A percentile compares a stretch with the other conserved stretches of the same genome.
These are phyloP conservation scores for Agapostemon virescens DNA, from an alignment of 2,888 invertebrate species.

Conservation along the genomic window DNA sequence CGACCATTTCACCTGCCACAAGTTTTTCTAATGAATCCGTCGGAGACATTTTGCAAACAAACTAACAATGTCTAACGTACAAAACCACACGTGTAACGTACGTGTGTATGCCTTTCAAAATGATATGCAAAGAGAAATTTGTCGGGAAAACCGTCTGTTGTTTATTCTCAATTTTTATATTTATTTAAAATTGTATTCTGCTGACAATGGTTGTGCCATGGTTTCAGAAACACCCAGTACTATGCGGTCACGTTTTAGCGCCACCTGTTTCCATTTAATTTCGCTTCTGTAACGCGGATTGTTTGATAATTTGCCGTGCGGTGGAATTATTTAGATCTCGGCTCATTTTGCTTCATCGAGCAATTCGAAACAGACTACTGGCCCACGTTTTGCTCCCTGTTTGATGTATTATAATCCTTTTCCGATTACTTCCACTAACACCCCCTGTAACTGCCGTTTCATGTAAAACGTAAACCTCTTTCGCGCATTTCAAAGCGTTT, in stretches of 20 bases:
- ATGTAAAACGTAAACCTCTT: neutral
- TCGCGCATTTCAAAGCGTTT: neutral
- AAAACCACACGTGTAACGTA: no score
- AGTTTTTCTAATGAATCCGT: no score
- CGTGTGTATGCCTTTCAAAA: no score
- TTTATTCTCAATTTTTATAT: no score
- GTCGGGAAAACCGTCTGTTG: no score
- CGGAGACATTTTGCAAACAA: no score
- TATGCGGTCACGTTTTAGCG: conserved; percentile 12
- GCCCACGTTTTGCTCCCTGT: neutral
- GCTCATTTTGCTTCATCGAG: neutral
- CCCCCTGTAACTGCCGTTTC: neutral
- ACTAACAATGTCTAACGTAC: no score
- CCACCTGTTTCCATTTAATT: conserved; percentile 8
- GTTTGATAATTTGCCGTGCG: neutral
- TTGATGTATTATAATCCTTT: neutral
- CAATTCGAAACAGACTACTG: neutral
- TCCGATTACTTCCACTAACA: neutral
- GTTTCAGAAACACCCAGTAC: conserved; percentile 5
- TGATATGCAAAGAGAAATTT: no score
- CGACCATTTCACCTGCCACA: no score
- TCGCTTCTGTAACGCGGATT: neutral
- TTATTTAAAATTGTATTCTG: no score
- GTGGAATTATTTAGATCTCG: conserved; percentile 20
- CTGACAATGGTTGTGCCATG: neutral